Conservation (phyloP, 92 coral and sea anemone genomes). For the Paragorgia papillata region DNA sequence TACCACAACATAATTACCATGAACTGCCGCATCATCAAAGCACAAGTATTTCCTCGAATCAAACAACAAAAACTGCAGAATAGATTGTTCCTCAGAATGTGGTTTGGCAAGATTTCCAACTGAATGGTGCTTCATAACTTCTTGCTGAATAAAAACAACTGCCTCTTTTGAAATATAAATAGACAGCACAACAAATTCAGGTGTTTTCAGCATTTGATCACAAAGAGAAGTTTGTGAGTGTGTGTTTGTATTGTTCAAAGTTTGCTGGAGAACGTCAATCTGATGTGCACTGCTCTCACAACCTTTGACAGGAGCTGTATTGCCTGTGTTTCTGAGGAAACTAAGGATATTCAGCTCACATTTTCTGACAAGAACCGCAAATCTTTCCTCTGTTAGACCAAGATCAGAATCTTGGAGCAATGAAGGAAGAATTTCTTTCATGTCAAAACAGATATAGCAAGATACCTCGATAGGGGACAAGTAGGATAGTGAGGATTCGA, state of each 20-base stretch:
- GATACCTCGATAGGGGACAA: slow-evolving; percentile 19
- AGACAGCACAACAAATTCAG: not conserved
- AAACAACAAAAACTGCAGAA: slow-evolving; percentile 9
- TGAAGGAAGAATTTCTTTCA: slow-evolving; percentile 20
- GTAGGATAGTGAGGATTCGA: slow-evolving; percentile 12
- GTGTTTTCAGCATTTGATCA: not conserved
- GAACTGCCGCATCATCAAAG: slow-evolving; percentile 5
- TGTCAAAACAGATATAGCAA: slow-evolving; percentile 21
- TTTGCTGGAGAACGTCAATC: slow-evolving; percentile 5
- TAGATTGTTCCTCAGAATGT: slow-evolving; percentile 4
- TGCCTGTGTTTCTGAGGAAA: slow-evolving; percentile 13
- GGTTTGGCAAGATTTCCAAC: not conserved
- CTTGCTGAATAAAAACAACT: slow-evolving; percentile 3
- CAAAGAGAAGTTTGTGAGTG: not conserved
- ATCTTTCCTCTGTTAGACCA: slow-evolving; percentile 3
- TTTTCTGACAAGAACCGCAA: slow-evolving; percentile 14
- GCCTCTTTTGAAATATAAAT: slow-evolving; percentile 24
- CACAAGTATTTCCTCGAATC: slow-evolving; percentile 20
- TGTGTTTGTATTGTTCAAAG: not conserved
- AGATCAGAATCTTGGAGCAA: not conserved
- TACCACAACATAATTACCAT: not conserved
- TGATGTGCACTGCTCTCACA: not conserved
- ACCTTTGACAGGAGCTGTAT: not conserved
- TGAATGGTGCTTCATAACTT: not conserved
- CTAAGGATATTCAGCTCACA: slow-evolving; percentile 1